phyloP scores from a whole-genome alignment of 1,140 invertebrate species.

The Drosophila pseudoobscura region DNA sequence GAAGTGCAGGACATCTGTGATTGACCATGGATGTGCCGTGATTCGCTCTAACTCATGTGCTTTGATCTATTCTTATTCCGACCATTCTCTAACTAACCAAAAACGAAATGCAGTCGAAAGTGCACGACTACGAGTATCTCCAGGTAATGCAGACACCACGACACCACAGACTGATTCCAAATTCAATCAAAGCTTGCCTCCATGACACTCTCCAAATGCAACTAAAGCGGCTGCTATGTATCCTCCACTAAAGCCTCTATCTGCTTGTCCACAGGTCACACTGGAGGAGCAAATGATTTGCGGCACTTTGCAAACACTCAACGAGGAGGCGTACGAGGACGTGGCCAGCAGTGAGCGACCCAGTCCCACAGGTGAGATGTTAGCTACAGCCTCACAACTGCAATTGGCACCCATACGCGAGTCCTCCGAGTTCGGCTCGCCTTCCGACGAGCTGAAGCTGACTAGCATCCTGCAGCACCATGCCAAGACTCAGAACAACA shows the following conservation, averaged over 20 bases:
- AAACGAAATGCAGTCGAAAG: slow-evolving; percentile 74
- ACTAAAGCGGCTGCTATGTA: not conserved
- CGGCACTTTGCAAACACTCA: slow-evolving; percentile 94
- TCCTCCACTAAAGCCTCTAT: not conserved
- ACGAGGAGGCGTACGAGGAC: slow-evolving; percentile 96
- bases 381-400: slow-evolving; percentile 80
- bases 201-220: slow-evolving; percentile 1
- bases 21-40: not conserved
- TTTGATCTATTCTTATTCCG: slow-evolving; percentile 45
- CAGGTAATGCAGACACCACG: slow-evolving; percentile 67
- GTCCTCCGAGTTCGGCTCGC: slow-evolving; percentile 81
- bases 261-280: slow-evolving; percentile 87
- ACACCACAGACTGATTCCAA: slow-evolving; percentile 12
- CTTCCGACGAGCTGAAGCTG: slow-evolving; percentile 70
- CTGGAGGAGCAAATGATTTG: slow-evolving; percentile 97
- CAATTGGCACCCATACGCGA: slow-evolving; percentile 83
- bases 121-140: slow-evolving; percentile 82
- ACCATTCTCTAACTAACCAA: slow-evolving; percentile 37
- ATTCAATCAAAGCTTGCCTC: slow-evolving; percentile 19
- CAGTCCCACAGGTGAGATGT: slow-evolving; percentile 83
- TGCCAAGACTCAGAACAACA: slow-evolving; percentile 41
- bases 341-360: slow-evolving; percentile 86
- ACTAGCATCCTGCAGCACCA: slow-evolving; percentile 52
- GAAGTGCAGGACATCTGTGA: too few species aligned
- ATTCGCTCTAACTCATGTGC: slow-evolving; percentile 37